Evolutionary conservation across 2,797 vertebrate species (phyloP).

Genomic region (Lemur catta): DNA sequence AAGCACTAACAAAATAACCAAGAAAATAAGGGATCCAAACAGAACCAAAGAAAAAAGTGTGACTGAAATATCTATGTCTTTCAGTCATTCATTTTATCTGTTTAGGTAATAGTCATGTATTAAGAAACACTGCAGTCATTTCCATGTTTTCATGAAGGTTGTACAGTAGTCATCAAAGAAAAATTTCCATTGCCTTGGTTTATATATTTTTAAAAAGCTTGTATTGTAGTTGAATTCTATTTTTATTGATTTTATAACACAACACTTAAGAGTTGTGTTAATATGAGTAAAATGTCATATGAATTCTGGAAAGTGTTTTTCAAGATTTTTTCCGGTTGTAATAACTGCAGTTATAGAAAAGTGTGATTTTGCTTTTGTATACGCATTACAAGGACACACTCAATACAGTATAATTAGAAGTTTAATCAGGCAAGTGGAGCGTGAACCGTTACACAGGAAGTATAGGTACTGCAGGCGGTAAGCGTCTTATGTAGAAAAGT

Average conservation of each 20-base stretch:
- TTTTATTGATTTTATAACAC: background rate
- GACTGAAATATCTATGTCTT: background rate
- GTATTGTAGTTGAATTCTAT: background rate
- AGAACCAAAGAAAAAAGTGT: background rate
- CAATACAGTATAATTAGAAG: slow-evolving; percentile 50
- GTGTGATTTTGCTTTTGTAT: background rate
- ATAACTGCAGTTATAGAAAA: background rate
- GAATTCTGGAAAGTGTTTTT: background rate
- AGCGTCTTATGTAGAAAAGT: background rate
- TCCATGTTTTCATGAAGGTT: background rate
- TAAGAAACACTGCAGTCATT: background rate
- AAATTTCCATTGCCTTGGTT: background rate
- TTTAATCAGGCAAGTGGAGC: slow-evolving; percentile 36
- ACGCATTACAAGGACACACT: slow-evolving; percentile 27
- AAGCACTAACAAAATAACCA: background rate
- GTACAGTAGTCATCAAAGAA: background rate
- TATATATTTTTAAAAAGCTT: background rate
- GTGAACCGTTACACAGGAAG: background rate
- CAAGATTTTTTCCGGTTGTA: background rate
- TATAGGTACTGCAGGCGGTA: background rate
- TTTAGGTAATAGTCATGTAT: background rate
- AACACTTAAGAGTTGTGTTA: background rate
- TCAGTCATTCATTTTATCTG: background rate
- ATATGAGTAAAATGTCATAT: background rate
- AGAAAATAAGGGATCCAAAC: background rate